Conservation (phyloP, 37 sponge, comb jelly and placozoan genomes). For the Hexactinellida sp. region DNA sequence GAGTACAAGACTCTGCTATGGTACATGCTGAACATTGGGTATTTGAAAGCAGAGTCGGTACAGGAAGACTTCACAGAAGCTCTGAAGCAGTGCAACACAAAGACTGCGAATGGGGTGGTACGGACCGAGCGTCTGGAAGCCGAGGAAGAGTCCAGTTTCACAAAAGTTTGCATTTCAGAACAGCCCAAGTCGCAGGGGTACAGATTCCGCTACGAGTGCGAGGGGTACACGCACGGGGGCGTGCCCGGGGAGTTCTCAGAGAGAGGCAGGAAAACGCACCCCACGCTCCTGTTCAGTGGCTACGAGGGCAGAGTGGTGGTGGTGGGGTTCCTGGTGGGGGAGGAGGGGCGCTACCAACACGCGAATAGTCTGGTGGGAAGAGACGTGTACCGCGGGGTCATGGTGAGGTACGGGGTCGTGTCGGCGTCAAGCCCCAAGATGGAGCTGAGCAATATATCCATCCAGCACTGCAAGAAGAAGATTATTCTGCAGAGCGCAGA, state of each 20-base stretch:
- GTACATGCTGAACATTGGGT: not conserved
- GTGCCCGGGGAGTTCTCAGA: conserved; percentile 18
- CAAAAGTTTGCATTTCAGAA: not conserved
- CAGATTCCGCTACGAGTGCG: conserved; percentile 19
- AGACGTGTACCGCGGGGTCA: not conserved
- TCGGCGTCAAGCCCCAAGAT: not conserved
- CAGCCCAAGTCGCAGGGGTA: conserved; percentile 11
- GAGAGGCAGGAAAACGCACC: not conserved
- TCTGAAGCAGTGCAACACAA: not conserved
- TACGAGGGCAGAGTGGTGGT: not conserved
- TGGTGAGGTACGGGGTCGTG: not conserved
- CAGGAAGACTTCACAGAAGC: not conserved
- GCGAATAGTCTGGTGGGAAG: conserved; percentile 5
- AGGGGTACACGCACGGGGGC: conserved; percentile 14
- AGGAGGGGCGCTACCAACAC: not conserved
- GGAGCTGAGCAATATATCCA: not conserved
- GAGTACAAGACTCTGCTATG: not conserved
- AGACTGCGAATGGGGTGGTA: not conserved
- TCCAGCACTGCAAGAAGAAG: conserved; percentile 12
- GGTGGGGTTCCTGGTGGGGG: not conserved
- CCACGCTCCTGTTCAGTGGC: not conserved
- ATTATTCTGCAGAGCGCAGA: not conserved
- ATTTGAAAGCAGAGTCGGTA: not conserved
- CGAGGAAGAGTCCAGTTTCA: not conserved
- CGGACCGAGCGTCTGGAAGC: not conserved